Percentiles rank a stretch among this genome's conserved stretches.
phyloP scores from a whole-genome alignment of 2,113 vertebrate species.

The Aspiorhynchus laticeps region DNA sequence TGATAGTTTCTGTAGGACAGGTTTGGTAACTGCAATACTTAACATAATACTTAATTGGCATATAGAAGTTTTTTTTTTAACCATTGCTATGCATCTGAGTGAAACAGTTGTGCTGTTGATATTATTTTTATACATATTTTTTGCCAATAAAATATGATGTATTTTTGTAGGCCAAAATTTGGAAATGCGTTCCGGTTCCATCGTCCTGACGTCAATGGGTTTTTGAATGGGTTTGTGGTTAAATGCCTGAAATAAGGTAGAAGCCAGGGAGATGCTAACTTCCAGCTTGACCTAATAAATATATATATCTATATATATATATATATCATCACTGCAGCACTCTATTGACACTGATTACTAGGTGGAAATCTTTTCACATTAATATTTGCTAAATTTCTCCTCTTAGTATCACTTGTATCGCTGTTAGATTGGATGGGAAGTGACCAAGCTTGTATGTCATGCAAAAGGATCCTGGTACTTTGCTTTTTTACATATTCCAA shows the following conservation, averaged over 20 bases:
- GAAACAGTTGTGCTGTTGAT: too few relatives aligned
- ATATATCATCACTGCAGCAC: too few relatives aligned
- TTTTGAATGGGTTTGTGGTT: neutral
- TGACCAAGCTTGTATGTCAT: neutral
- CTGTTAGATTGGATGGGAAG: neutral
- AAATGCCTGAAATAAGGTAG: neutral
- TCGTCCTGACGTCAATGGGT: neutral
- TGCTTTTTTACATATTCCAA: neutral
- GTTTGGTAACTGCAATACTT: conserved; percentile 62
- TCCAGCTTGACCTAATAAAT: neutral
- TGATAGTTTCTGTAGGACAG: conserved; percentile 65
- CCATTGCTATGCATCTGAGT: neutral
- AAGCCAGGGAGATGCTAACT: neutral
- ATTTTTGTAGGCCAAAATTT: neutral
- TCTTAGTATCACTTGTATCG: neutral
- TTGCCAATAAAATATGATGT: neutral
- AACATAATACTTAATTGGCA: conserved; percentile 29
- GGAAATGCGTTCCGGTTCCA: too few relatives aligned
- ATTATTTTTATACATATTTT: too few relatives aligned
- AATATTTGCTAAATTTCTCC: neutral
- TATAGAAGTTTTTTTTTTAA: neutral
- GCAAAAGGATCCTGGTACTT: neutral
- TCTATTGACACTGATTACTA: too few relatives aligned
- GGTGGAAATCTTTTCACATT: neutral
- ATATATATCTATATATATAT: too few relatives aligned